Percentiles rank a stretch among this genome's conserved stretches.
phyloP scores from a whole-genome alignment of 2,888 invertebrate species.

The Himalopsyche kuldschensis region DNA sequence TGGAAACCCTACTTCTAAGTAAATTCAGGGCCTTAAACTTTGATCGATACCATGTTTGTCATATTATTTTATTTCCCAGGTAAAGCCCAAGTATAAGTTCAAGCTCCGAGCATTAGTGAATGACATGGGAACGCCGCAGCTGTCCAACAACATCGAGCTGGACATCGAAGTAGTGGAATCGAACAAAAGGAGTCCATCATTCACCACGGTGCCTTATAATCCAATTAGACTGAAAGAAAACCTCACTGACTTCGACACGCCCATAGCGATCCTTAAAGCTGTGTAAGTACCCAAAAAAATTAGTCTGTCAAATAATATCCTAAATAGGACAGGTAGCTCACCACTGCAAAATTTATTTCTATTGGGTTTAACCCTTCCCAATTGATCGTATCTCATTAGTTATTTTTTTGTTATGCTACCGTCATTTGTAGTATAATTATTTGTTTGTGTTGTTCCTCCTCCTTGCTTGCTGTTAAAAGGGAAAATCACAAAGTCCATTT shows the following conservation, averaged over 20 bases:
- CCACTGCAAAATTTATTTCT: too few relatives aligned
- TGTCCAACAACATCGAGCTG: slow-evolving; percentile 73
- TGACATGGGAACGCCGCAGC: slow-evolving; percentile 70
- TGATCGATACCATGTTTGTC: slow-evolving; percentile 11
- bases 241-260: slow-evolving; percentile 69
- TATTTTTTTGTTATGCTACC: too few relatives aligned
- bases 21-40: too few relatives aligned
- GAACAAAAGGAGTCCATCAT: slow-evolving; percentile 81
- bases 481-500: too few relatives aligned
- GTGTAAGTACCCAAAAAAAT: slow-evolving; percentile 67
- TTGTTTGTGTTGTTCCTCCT: too few relatives aligned
- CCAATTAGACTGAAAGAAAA: slow-evolving; percentile 74
- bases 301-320: too few relatives aligned
- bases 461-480: too few relatives aligned
- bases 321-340: too few relatives aligned
- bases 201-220: slow-evolving; percentile 63
- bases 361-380: too few relatives aligned
- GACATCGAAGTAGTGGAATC: slow-evolving; percentile 84
- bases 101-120: slow-evolving; percentile 74
- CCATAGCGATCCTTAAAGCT: slow-evolving; percentile 72
- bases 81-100: slow-evolving; percentile 66
- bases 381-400: too few relatives aligned
- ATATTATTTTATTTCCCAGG: slow-evolving; percentile 51
- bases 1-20: too few relatives aligned
- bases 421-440: too few relatives aligned